A percentile compares a stretch with the other conserved stretches of the same genome.
Conservation (phyloP, 2,113 vertebrate genomes). For the Sapajus apella region DNA sequence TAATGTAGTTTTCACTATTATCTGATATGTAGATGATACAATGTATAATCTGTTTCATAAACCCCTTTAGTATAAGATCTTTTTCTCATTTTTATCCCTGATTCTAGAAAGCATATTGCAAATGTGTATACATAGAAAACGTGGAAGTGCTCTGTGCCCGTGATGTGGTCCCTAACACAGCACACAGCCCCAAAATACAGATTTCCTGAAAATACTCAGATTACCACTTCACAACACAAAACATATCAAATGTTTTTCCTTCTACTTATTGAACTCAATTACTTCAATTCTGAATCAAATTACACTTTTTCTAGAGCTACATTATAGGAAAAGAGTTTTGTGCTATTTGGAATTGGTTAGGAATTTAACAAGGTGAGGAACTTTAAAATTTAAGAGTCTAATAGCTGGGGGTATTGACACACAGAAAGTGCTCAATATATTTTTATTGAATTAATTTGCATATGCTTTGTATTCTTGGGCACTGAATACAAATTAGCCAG, state of each 20-base stretch:
- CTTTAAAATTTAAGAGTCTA: background rate
- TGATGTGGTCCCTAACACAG: fast-evolving
- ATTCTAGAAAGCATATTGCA: constrained; percentile 67
- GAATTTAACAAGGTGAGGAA: background rate
- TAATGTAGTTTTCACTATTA: background rate
- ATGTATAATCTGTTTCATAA: constrained; percentile 42
- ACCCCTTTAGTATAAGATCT: background rate
- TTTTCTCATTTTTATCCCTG: constrained; percentile 29
- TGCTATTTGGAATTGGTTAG: background rate
- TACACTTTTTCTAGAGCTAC: background rate
- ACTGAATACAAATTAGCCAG: background rate
- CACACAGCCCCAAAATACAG: background rate
- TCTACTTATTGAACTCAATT: background rate
- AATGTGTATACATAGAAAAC: background rate
- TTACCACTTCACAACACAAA: background rate
- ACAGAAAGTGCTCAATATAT: background rate
- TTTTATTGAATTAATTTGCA: background rate
- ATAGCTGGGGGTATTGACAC: background rate
- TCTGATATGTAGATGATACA: background rate
- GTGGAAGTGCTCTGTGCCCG: fast-evolving
- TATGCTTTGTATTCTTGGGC: background rate
- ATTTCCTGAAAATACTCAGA: background rate
- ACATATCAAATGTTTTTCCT: background rate
- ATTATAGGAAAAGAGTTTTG: background rate
- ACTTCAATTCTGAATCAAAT: background rate